A percentile compares a stretch with the other conserved stretches of the same genome.
Evolutionary conservation across 2,888 invertebrate species (phyloP).

Genomic region (Pandemis heparana): DNA sequence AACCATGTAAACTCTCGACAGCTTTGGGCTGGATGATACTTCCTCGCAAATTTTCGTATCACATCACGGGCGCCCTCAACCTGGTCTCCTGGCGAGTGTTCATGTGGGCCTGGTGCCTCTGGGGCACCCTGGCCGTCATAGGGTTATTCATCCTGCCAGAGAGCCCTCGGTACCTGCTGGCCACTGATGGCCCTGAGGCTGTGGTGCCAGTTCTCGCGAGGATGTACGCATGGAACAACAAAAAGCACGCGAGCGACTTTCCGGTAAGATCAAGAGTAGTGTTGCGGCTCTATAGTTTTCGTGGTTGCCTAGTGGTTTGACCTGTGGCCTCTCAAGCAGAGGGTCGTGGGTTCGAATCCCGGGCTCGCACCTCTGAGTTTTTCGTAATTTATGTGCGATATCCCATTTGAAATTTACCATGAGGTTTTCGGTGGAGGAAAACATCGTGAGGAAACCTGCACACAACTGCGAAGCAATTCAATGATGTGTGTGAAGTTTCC

Average conservation of each 20-base stretch:
- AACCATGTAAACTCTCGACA: neutral
- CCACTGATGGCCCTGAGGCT: neutral
- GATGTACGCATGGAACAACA: slow-evolving; percentile 10
- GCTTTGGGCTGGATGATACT: slow-evolving; percentile 11
- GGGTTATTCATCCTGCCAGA: slow-evolving; percentile 9
- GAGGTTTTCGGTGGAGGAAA: no score
- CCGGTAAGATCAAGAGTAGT: neutral
- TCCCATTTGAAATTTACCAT: no score
- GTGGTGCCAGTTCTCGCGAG: slow-evolving; percentile 8
- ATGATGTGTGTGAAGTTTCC: no score
- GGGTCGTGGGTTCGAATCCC: no score
- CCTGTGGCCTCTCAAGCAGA: no score
- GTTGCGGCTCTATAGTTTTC: no score
- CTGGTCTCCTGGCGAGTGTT: slow-evolving; percentile 8
- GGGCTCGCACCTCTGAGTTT: no score
- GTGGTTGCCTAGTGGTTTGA: no score
- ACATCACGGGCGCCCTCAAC: neutral
- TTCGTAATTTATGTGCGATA: no score
- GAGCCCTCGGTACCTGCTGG: slow-evolving; percentile 13
- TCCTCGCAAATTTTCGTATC: neutral
- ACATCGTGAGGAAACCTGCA: no score
- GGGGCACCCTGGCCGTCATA: neutral
- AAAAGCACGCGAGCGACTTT: neutral
- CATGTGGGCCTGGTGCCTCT: slow-evolving; percentile 11
- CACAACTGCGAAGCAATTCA: no score